A percentile compares a stretch with the other conserved stretches of the same genome.
Conservation (phyloP, 2,888 invertebrate genomes). For the Ypsolopha scabrella region DNA sequence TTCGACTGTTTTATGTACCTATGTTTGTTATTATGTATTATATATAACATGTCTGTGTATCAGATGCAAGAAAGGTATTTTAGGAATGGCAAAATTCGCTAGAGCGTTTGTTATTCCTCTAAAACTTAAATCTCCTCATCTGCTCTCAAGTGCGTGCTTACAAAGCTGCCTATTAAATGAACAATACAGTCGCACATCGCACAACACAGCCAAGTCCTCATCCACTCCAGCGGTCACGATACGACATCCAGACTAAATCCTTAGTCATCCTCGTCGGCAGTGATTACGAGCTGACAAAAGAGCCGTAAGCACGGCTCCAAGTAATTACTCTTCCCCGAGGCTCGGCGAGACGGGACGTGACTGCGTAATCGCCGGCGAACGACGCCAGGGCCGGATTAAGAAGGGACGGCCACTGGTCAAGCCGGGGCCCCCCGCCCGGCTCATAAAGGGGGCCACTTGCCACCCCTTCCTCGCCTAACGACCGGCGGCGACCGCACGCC, state of each 20-base stretch:
- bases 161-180: no score
- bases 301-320: conserved; percentile 7
- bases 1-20: no score
- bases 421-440: conserved; percentile 6
- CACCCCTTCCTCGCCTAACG: conserved; percentile 21
- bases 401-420: conserved; percentile 17
- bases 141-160: no score
- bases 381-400: conserved; percentile 15
- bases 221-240: not conserved
- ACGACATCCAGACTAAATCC: not conserved
- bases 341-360: conserved; percentile 11
- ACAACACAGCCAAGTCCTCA: not conserved
- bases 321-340: conserved; percentile 8
- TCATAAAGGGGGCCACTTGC: not conserved
- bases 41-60: no score
- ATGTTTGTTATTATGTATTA: no score
- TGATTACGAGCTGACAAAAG: conserved; percentile 8
- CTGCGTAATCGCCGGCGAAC: conserved; percentile 14
- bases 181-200: not conserved
- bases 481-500: conserved; percentile 28
- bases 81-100: not conserved
- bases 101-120: not conserved
- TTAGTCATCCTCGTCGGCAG: not conserved
- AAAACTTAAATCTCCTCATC: not conserved
- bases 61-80: not conserved